Percentiles rank a stretch among this genome's conserved stretches.
These are phyloP conservation scores for Etheostoma spectabile DNA, from an alignment of 2,113 vertebrate species.

Conservation along the genomic window DNA sequence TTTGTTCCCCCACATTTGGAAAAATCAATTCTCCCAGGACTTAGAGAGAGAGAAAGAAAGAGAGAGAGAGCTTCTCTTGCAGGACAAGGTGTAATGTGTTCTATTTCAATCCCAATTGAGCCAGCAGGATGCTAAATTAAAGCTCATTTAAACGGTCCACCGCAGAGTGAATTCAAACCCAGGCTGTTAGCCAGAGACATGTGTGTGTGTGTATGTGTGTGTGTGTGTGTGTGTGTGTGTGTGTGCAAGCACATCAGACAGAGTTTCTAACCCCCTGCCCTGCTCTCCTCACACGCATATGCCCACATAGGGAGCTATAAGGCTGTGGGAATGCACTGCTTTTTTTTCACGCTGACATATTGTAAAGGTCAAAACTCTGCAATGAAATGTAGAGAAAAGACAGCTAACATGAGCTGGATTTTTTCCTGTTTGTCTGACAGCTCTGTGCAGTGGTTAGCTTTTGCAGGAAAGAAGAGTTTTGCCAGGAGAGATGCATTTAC, in stretches of 20 bases:
- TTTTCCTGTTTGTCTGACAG: slow-evolving; percentile 61
- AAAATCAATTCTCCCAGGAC: slow-evolving; percentile 80
- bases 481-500: slow-evolving; percentile 70
- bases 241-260: slow-evolving; percentile 6
- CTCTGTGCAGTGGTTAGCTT: slow-evolving; percentile 61
- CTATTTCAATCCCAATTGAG: slow-evolving; percentile 76
- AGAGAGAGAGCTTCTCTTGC: slow-evolving; percentile 61
- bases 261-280: slow-evolving; percentile 36
- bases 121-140: slow-evolving; percentile 78
- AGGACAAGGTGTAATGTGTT: slow-evolving; percentile 78
- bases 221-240: neutral
- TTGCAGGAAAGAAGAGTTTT: slow-evolving; percentile 55
- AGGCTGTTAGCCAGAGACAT: slow-evolving; percentile 55
- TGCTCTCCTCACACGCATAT: slow-evolving; percentile 23
- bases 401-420: slow-evolving; percentile 45
- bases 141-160: slow-evolving; percentile 73
- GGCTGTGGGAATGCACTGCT: slow-evolving; percentile 37
- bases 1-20: slow-evolving; percentile 75
- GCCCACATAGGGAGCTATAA: slow-evolving; percentile 24
- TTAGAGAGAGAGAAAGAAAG: slow-evolving; percentile 35
- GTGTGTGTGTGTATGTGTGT: slow-evolving; percentile 13
- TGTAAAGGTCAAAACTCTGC: slow-evolving; percentile 77
- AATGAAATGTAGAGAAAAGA: slow-evolving; percentile 65
- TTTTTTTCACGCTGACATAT: slow-evolving; percentile 58
- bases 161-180: slow-evolving; percentile 58